phyloP scores from a whole-genome alignment of 2,888 invertebrate genomes.

The Parnassius apollo region DNA sequence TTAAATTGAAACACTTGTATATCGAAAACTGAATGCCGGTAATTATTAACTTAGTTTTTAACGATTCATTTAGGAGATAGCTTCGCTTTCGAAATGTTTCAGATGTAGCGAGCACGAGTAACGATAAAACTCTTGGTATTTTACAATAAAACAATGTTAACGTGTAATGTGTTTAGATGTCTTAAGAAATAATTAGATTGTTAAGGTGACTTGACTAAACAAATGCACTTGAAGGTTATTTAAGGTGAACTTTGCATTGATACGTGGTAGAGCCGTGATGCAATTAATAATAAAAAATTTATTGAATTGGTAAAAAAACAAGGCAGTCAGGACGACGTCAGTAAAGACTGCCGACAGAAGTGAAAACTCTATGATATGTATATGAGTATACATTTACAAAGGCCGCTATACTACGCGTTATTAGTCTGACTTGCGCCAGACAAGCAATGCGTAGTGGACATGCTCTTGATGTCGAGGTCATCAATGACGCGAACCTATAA shows the following conservation, averaged over 20 bases:
- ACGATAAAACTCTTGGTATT: slow-evolving; percentile 13
- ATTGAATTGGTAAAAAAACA: too few species aligned
- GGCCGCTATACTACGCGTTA: too few species aligned
- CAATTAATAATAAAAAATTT: too few species aligned
- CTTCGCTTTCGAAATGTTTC: slow-evolving; percentile 10
- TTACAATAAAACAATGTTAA: slow-evolving; percentile 23
- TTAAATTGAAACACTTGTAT: slow-evolving; percentile 27
- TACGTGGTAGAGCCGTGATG: too few species aligned
- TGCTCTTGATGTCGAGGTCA: too few species aligned
- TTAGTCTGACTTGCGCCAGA: too few species aligned
- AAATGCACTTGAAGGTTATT: slow-evolving; percentile 16
- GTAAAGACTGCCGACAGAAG: too few species aligned
- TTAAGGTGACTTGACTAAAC: slow-evolving; percentile 18
- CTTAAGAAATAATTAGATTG: slow-evolving; percentile 21
- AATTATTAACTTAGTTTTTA: slow-evolving; percentile 26
- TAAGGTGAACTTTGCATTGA: slow-evolving; percentile 9
- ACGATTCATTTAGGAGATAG: slow-evolving; percentile 24
- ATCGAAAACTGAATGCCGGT: slow-evolving; percentile 24
- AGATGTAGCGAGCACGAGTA: slow-evolving; percentile 1
- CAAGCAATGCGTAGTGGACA: too few species aligned
- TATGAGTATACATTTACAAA: too few species aligned
- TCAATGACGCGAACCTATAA: too few species aligned
- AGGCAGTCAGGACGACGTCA: too few species aligned
- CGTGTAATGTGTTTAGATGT: slow-evolving; percentile 20
- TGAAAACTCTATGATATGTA: too few species aligned